Percentiles rank a stretch among this genome's conserved stretches.
These are phyloP conservation scores for Physella acuta DNA, from an alignment of 1,140 invertebrate species.

Conservation along the genomic window DNA sequence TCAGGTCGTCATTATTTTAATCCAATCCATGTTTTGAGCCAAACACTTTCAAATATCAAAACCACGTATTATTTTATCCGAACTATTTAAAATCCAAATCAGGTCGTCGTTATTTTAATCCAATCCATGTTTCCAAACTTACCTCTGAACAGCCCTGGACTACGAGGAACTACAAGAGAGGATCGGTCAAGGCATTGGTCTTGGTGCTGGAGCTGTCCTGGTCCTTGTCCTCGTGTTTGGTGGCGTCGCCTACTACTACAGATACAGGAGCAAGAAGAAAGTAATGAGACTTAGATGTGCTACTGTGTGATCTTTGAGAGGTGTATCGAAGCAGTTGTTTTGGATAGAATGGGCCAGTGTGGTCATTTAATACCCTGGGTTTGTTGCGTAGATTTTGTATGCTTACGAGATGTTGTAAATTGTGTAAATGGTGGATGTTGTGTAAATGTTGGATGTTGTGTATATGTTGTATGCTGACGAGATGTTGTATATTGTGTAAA, in stretches of 20 bases:
- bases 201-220: not conserved
- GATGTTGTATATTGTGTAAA: no score
- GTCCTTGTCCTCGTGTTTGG: not conserved
- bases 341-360: no score
- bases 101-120: not conserved
- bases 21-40: not conserved
- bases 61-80: not conserved
- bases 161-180: not conserved
- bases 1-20: not conserved
- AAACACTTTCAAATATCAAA: not conserved
- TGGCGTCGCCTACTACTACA: not conserved
- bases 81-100: not conserved
- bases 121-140: no score
- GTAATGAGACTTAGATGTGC: no score
- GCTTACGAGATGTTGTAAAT: no score
- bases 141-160: not conserved
- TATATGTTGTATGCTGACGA: no score
- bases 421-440: no score
- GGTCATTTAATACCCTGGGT: no score
- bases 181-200: not conserved
- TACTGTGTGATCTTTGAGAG: no score
- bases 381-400: no score
- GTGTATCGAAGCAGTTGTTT: no score
- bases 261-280: not conserved
- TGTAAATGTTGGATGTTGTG: no score